Evolutionary conservation across 2,797 vertebrate genomes (phyloP).

Genomic region (Phoebastria nigripes): DNA sequence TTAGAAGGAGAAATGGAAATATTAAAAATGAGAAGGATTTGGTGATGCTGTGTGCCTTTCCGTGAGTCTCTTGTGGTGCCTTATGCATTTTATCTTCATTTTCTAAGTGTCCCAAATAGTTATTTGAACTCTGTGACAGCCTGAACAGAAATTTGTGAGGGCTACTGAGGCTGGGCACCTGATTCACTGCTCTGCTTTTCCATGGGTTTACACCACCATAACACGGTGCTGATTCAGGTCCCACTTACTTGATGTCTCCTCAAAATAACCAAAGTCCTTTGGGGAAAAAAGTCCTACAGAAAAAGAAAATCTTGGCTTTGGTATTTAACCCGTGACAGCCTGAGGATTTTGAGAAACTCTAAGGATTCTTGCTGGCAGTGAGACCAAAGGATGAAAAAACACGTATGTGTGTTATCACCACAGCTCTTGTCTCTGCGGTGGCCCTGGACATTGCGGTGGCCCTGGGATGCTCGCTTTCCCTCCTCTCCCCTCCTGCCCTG

Average conservation of each 20-base stretch:
- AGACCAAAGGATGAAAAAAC: background rate
- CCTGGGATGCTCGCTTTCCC: rapidly evolving
- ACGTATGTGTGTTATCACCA: rapidly evolving
- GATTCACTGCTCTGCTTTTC: background rate
- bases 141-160: background rate
- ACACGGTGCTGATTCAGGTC: background rate
- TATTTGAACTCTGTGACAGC: background rate
- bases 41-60: background rate
- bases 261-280: background rate
- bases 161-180: background rate
- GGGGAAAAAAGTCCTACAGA: background rate
- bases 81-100: background rate
- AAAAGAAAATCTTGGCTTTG: background rate
- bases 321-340: background rate
- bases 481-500: rapidly evolving
- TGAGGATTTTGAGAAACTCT: background rate
- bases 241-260: background rate
- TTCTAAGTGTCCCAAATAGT: background rate
- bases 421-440: background rate
- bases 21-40: conserved; percentile 40
- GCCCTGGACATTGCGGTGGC: background rate
- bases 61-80: background rate
- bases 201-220: background rate
- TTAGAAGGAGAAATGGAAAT: conserved; percentile 18
- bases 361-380: background rate